phyloP scores from a whole-genome alignment of 2,888 invertebrate genomes.

The Hesperia comma region DNA sequence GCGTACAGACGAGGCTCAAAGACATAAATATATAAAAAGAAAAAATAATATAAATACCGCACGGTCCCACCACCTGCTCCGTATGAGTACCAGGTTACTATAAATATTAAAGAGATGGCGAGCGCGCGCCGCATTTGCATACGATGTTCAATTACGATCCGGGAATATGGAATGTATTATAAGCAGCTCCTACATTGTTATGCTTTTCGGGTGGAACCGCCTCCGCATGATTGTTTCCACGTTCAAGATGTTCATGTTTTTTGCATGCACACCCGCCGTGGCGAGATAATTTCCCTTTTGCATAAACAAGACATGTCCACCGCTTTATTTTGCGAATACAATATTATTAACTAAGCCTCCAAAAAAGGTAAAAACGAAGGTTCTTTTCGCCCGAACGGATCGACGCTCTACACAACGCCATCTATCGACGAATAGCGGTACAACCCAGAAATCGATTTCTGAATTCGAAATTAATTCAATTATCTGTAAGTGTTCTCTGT shows the following conservation, averaged over 20 bases:
- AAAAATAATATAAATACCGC: slow-evolving; percentile 61
- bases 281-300: slow-evolving; percentile 39
- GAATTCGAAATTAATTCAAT: slow-evolving; percentile 47
- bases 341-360: slow-evolving; percentile 31
- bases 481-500: slow-evolving; percentile 42
- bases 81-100: slow-evolving; percentile 63
- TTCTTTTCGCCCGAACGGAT: not conserved
- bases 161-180: slow-evolving; percentile 72
- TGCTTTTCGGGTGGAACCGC: slow-evolving; percentile 58
- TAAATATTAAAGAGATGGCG: slow-evolving; percentile 76
- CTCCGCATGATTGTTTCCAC: slow-evolving; percentile 55
- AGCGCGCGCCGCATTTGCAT: slow-evolving; percentile 73
- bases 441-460: slow-evolving; percentile 59
- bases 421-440: slow-evolving; percentile 70
- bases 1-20: slow-evolving; percentile 7
- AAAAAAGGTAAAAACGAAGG: slow-evolving; percentile 3
- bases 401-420: slow-evolving; percentile 57
- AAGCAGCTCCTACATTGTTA: slow-evolving; percentile 61
- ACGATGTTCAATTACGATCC: slow-evolving; percentile 77
- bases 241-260: slow-evolving; percentile 49
- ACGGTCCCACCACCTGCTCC: slow-evolving; percentile 63
- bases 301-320: slow-evolving; percentile 39
- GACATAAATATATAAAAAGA: slow-evolving; percentile 38
- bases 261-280: slow-evolving; percentile 43
- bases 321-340: slow-evolving; percentile 36